Percentiles rank a stretch among this genome's conserved stretches.
phyloP scores from a whole-genome alignment of 92 coral and sea anemone genomes.

The Pocillopora grandis region DNA sequence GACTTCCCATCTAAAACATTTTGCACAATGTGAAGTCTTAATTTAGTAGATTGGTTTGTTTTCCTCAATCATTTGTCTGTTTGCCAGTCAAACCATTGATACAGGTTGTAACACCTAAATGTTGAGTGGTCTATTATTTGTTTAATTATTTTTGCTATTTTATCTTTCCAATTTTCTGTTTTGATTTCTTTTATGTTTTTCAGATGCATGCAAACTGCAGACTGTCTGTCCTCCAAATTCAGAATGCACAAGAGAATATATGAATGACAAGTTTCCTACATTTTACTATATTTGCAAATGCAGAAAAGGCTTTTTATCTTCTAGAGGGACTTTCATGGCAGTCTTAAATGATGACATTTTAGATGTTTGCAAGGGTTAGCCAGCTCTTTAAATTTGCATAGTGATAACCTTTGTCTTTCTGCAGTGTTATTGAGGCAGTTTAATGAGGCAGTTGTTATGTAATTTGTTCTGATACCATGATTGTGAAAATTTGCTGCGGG shows the following conservation, averaged over 20 bases:
- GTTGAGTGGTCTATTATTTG: too few species aligned
- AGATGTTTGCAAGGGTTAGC: conserved; percentile 6
- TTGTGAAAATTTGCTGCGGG: neutral
- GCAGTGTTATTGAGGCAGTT: neutral
- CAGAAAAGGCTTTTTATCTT: conserved; percentile 2
- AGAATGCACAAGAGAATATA: conserved; percentile 16
- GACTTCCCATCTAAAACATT: too few species aligned
- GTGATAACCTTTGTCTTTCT: neutral
- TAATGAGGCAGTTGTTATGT: too few species aligned
- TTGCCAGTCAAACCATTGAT: too few species aligned
- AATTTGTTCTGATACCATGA: too few species aligned
- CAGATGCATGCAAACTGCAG: conserved; percentile 15
- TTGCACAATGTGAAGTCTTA: too few species aligned
- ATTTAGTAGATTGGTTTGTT: too few species aligned
- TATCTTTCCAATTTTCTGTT: too few species aligned
- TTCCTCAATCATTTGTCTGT: too few species aligned
- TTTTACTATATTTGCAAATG: conserved; percentile 11
- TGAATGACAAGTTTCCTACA: conserved; percentile 4
- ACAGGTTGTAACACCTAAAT: too few species aligned
- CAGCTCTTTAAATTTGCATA: neutral
- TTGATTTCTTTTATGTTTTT: neutral
- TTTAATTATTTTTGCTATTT: too few species aligned
- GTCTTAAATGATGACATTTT: neutral
- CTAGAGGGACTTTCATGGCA: neutral
- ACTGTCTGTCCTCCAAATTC: conserved; percentile 13